Percentiles rank a stretch among this genome's conserved stretches.
phyloP scores from a whole-genome alignment of 1,140 invertebrate genomes.

The Drosophila grimshawi region DNA sequence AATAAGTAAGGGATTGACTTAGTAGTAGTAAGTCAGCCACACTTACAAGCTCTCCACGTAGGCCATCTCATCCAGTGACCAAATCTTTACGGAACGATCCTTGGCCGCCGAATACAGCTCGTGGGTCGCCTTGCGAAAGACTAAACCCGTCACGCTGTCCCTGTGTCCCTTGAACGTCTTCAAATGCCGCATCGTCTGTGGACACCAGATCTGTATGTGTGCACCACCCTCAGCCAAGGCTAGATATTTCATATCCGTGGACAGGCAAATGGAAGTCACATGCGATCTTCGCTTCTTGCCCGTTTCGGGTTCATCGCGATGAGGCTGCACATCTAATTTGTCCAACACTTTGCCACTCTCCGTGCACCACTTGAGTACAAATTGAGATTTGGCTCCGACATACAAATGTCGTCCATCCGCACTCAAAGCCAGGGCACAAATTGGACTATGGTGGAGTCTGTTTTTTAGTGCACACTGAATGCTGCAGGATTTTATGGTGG shows the following conservation, averaged over 20 bases:
- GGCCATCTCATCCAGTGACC: constrained; percentile 97
- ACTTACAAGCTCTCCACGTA: constrained; percentile 96
- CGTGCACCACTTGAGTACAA: constrained; percentile 93
- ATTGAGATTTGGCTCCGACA: constrained; percentile 94
- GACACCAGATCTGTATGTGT: constrained; percentile 94
- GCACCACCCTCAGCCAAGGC: constrained; percentile 91
- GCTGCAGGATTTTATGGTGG: constrained; percentile 86
- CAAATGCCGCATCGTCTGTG: constrained; percentile 90
- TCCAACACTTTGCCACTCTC: constrained; percentile 79
- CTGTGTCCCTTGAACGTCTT: constrained; percentile 94
- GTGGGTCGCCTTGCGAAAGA: constrained; percentile 94
- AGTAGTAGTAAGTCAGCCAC: no score
- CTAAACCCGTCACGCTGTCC: constrained; percentile 90
- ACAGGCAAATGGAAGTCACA: constrained; percentile 91
- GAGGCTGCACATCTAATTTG: constrained; percentile 80
- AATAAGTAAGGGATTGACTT: no score
- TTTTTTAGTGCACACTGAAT: constrained; percentile 86
- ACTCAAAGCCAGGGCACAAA: constrained; percentile 93
- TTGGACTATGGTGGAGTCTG: constrained; percentile 90
- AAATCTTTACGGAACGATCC: constrained; percentile 95
- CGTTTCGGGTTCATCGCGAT: constrained; percentile 86
- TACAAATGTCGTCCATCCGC: constrained; percentile 90
- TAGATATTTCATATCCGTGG: constrained; percentile 94
- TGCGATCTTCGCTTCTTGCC: constrained; percentile 84
- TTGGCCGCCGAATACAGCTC: constrained; percentile 93